Conservation (phyloP, 2,888 invertebrate genomes). For the Sesamia inferens region DNA sequence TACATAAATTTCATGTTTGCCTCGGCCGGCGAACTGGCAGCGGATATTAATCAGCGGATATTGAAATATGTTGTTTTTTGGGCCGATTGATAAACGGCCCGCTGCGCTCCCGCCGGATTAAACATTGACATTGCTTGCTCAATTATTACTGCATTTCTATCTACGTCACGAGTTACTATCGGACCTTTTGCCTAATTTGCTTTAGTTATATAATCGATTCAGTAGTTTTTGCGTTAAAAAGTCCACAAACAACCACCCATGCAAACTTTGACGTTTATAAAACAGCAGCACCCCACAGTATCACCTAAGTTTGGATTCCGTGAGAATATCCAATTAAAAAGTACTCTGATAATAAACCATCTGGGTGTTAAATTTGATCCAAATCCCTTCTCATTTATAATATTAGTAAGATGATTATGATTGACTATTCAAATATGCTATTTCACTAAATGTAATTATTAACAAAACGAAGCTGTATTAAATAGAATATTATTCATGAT, state of each 20-base stretch:
- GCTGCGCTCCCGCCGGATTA: slow-evolving; percentile 83
- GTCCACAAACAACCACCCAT: no score
- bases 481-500: slow-evolving; percentile 41
- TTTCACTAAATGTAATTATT: slow-evolving; percentile 15
- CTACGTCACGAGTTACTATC: slow-evolving; percentile 42
- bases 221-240: no score
- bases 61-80: slow-evolving; percentile 90
- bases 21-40: slow-evolving; percentile 87
- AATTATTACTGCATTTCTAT: slow-evolving; percentile 80
- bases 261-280: no score
- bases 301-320: no score
- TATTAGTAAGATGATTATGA: no score
- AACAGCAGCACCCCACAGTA: no score
- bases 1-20: slow-evolving; percentile 90
- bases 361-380: no score
- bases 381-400: no score
- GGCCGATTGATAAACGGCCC: slow-evolving; percentile 88
- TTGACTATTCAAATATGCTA: neutral
- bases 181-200: slow-evolving; percentile 43
- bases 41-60: slow-evolving; percentile 90
- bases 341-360: no score
- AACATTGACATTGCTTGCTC: slow-evolving; percentile 86
- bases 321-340: no score
- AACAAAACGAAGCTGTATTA: slow-evolving; percentile 11
- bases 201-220: slow-evolving; percentile 6